Base-by-base conservation (phyloP, 2,797 vertebrate genomes). In the Taeniopygia guttata region DNA sequence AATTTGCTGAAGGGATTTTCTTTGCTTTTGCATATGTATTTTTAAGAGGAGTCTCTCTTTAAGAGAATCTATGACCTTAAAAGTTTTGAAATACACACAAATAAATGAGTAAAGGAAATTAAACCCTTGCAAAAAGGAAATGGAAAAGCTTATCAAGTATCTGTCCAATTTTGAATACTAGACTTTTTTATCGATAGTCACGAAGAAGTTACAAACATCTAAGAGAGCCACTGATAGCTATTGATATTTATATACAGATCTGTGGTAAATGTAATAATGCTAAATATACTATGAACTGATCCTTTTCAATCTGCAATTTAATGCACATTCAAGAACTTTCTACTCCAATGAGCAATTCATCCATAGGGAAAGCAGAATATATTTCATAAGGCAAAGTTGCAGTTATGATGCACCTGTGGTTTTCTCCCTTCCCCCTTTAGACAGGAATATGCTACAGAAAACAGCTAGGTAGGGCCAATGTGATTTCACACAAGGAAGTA, bases 21-120 rank as follows among this genome's bases (percentile, higher is more conserved):
- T 60, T 79, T 72, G 23, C 15, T 87, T 91, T 75, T 75, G 17
- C 19, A 83, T 70, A 62, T 64, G 12, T 34, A 11, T 83, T 92
- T 89, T 63, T 68, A 74, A 84, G 60, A 82, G 34, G 13, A 82
- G 26, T 20, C 34, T 54, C 34, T 34, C 36, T 52, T 84, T 48
- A 78, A 54, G 16, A 66, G 26, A 78, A 45, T 66, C 27, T 42
- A 17, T 54, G 34, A 64, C 34, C 74, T 70, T 80, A 40, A 85
- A 91, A 89, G 32, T 83, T 89, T 85, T 43, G 68, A 75, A 91
- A 63, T 52, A 56, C 20, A 93, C 55, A 29, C 21, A 84, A 79
- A 76, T 66, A 84, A 66, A 92, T 32, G 16, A 55, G 21, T 67
- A 82, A 81, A 89, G 78, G 48, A 96, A 93, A 93, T 85, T 52